These are phyloP conservation scores for Acromyrmex charruanus DNA, from an alignment of 1,140 invertebrate genomes.

Conservation along the genomic window DNA sequence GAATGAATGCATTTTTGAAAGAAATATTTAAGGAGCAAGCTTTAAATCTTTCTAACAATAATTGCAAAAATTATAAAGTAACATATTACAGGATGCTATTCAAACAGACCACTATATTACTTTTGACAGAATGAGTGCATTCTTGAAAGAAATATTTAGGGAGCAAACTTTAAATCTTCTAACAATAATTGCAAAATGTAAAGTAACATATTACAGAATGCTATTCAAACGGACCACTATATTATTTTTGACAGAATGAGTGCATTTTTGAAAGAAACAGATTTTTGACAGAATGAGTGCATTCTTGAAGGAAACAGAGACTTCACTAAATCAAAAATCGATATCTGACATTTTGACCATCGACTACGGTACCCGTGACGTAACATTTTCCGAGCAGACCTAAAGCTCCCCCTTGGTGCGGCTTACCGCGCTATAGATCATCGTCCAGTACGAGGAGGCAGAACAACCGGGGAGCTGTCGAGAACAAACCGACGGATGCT, in stretches of 20 bases:
- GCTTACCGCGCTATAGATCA: constrained; percentile 40
- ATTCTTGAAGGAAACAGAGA: neutral
- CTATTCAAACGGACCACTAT: neutral
- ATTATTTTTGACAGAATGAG: neutral
- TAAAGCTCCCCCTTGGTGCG: constrained; percentile 34
- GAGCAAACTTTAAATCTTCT: no score
- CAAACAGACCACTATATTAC: neutral
- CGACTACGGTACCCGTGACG: constrained; percentile 12
- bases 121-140: neutral
- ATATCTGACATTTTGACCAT: constrained; percentile 32
- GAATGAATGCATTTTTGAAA: no score
- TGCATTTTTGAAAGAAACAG: no score
- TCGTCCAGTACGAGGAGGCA: constrained; percentile 16
- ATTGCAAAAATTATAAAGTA: neutral
- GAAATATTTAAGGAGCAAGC: no score
- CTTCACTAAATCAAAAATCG: constrained; percentile 21
- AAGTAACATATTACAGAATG: neutral
- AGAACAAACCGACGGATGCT: constrained; percentile 21
- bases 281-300: neutral
- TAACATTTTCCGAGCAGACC: neutral
- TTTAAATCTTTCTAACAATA: neutral
- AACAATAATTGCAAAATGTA: neutral
- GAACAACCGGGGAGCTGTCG: constrained; percentile 28
- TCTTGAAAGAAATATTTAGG: neutral
- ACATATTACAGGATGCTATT: no score